Evolutionary conservation across 2,888 invertebrate species (phyloP).

Genomic region (Platynereis dumerilii): DNA sequence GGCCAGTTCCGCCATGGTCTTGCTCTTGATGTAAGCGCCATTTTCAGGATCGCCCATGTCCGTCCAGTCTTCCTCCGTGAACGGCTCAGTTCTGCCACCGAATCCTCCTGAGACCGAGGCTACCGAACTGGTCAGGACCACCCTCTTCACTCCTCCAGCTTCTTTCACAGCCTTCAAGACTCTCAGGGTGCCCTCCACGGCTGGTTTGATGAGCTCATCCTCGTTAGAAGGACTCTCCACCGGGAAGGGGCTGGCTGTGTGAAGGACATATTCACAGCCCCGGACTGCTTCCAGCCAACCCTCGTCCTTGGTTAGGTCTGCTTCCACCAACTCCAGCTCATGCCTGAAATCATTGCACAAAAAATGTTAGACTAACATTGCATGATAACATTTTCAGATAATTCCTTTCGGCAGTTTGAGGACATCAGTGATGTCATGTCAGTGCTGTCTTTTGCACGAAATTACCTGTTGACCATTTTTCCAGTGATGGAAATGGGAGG

Average conservation of each 20-base stretch:
- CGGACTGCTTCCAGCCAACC: constrained; percentile 53
- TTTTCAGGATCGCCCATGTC: constrained; percentile 4
- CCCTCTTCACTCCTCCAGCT: constrained; percentile 64
- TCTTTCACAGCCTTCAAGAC: constrained; percentile 65
- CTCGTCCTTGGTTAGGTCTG: constrained; percentile 10
- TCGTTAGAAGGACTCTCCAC: constrained; percentile 56
- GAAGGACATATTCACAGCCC: constrained; percentile 63
- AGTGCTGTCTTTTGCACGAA: no score
- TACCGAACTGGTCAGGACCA: constrained; percentile 67
- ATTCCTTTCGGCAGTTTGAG: no score
- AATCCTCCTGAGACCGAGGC: constrained; percentile 55
- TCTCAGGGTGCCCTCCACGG: constrained; percentile 65
- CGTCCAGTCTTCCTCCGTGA: constrained; percentile 31
- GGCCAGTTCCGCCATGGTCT: constrained; percentile 67
- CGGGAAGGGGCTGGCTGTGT: constrained; percentile 65
- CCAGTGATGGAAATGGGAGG: no score
- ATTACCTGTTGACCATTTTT: no score
- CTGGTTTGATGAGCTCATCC: constrained; percentile 63
- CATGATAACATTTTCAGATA: no score
- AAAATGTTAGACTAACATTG: no score
- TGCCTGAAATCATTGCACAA: constrained; percentile 55
- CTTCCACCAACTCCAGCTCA: constrained; percentile 14
- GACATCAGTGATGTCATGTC: no score
- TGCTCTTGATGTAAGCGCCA: constrained; percentile 63
- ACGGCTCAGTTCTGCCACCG: background rate